A percentile compares a stretch with the other conserved stretches of the same genome.
Conservation (phyloP, 1,140 invertebrate genomes). For the Triops longicaudatus region DNA sequence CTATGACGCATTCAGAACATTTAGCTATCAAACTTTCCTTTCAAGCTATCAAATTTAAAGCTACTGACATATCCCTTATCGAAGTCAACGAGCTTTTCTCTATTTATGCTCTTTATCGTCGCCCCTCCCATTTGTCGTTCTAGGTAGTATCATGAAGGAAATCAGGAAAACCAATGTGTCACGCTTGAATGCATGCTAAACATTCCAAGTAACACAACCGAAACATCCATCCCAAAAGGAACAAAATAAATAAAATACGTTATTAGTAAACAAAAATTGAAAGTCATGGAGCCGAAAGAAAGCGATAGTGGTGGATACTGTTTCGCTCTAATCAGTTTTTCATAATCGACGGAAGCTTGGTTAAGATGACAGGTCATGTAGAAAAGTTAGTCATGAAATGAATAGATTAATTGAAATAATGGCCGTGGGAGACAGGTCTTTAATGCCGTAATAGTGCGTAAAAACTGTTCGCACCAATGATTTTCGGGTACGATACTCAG, state of each 20-base stretch:
- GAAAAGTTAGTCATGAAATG: too few species aligned
- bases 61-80: too few species aligned
- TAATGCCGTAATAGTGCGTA: neutral
- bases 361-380: too few species aligned
- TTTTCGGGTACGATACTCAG: neutral
- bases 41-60: too few species aligned
- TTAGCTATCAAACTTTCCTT: too few species aligned
- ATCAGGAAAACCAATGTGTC: neutral
- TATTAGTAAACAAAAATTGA: neutral
- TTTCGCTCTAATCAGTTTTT: too few species aligned
- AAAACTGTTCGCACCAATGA: neutral
- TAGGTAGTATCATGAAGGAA: neutral
- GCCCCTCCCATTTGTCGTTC: neutral
- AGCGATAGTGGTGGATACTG: too few species aligned
- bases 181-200: neutral
- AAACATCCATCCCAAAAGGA: neutral
- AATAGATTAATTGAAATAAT: too few species aligned
- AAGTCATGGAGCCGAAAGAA: neutral
- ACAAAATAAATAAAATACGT: neutral
- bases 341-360: too few species aligned
- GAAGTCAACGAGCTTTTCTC: too few species aligned
- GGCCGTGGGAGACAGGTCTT: neutral
- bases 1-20: too few species aligned
- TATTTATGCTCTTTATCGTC: neutral
- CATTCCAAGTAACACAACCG: neutral